Conservation (phyloP, 53 echinoderm and acorn worm species). For the Hippasteria phrygiana region DNA sequence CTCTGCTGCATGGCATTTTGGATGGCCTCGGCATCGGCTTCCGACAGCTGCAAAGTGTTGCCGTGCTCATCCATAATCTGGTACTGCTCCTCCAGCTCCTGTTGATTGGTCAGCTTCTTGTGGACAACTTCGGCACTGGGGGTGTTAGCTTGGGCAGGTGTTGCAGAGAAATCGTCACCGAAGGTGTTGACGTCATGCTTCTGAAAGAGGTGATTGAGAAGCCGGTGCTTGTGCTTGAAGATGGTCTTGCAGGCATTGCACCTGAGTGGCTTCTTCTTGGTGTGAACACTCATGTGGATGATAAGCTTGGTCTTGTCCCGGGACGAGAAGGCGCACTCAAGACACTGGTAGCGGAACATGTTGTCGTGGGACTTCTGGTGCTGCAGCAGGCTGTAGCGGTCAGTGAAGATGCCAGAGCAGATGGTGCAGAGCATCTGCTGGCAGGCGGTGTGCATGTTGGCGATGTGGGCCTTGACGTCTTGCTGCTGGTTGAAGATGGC, state of each 20-base stretch:
- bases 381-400: constrained; percentile 87
- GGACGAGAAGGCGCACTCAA: constrained; percentile 83
- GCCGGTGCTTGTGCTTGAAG: constrained; percentile 85
- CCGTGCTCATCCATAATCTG: constrained; percentile 63
- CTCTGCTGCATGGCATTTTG: constrained; percentile 72
- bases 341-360: constrained; percentile 89
- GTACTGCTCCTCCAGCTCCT: constrained; percentile 75
- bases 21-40: constrained; percentile 58
- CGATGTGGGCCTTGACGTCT: constrained; percentile 92
- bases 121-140: constrained; percentile 20
- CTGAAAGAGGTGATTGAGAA: constrained; percentile 82
- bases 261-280: constrained; percentile 70
- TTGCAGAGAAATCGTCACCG: constrained; percentile 36
- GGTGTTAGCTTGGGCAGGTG: constrained; percentile 33
- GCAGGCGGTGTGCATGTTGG: constrained; percentile 85
- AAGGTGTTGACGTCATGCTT: constrained; percentile 75
- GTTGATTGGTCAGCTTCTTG: constrained; percentile 72
- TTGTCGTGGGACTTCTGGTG: constrained; percentile 76
- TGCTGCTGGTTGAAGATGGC: constrained; percentile 82
- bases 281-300: constrained; percentile 86
- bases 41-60: constrained; percentile 55
- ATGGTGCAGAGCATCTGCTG: constrained; percentile 77
- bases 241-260: constrained; percentile 87
- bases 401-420: constrained; percentile 79
- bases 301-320: constrained; percentile 82